Base-by-base conservation (phyloP, 2,113 vertebrate genomes). In the Platysteira castanea region DNA sequence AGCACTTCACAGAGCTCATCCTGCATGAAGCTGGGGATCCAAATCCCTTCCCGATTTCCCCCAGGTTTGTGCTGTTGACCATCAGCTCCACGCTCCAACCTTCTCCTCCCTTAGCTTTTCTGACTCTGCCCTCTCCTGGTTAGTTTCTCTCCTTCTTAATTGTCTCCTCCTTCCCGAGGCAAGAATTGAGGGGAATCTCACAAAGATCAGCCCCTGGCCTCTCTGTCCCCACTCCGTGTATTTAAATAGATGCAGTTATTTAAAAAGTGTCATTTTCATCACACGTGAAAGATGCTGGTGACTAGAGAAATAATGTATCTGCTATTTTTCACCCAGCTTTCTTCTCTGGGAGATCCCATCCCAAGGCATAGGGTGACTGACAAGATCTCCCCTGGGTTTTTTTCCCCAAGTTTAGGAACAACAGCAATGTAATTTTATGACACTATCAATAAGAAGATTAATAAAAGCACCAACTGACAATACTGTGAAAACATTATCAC, bases 121-220 rank as follows among this genome's bases (percentile, higher is more conserved):
- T 33, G 49, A 95, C 71, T 95, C 94, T 97, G 95, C 96, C 95
- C 96, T 96, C 95, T 96, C 87, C 94, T 93, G 95, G 96, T 74
- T 91, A 3, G 2, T 77, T 33, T 65, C 26, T 15, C 12, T 47
- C 63, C 46, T 35, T 49, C 18, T 21, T 46, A 46, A 42, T 50
- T 8, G 26, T 49, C 76, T 82, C 8, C 23, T 89, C 56, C 31
- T 73, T 35, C 46, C 47, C 8, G 13, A 57, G n/a, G 31, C 4
- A 49, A 44, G 60, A 64, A 56, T n/a, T 27, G 44, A 68, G 15
- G 30, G 35, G 15, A 65, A 8, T 37, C 27, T 60, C 59, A 35
- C 53, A 8, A 35, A 76, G 35, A 37, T 44, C 56, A 63, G 4
- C 15, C 61, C 44, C 53, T 56, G 54, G 56, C 11, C 63, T 35